These are phyloP conservation scores for Arctocebus calabarensis DNA, from an alignment of 2,797 vertebrate genomes.

Conservation along the genomic window DNA sequence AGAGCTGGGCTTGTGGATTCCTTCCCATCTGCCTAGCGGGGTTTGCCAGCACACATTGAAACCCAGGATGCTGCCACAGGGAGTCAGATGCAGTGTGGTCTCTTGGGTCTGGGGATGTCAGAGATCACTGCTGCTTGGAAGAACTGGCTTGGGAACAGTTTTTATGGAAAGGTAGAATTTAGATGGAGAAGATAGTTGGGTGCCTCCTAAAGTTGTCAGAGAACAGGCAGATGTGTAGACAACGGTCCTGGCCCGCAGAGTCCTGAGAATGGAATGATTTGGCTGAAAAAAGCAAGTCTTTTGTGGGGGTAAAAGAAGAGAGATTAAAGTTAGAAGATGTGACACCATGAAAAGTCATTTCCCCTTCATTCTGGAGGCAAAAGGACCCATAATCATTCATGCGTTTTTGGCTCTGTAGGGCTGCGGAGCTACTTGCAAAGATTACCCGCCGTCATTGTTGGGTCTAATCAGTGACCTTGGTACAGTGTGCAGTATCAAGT, in stretches of 20 bases:
- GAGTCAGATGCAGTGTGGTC: not conserved
- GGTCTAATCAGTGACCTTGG: slow-evolving; percentile 52
- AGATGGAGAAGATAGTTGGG: not conserved
- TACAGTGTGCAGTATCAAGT: not conserved
- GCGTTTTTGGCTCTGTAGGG: not conserved
- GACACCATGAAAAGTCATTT: not conserved
- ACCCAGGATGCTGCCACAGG: rapidly evolving
- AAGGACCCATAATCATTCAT: rapidly evolving
- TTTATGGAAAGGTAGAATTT: slow-evolving; percentile 11
- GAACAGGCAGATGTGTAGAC: not conserved
- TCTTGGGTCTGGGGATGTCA: not conserved
- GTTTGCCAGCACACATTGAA: rapidly evolving
- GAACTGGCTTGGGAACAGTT: not conserved
- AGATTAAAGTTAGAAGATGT: not conserved
- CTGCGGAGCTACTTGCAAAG: not conserved
- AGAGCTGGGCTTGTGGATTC: rapidly evolving
- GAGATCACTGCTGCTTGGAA: not conserved
- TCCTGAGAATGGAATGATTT: not conserved
- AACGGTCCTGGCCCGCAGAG: not conserved
- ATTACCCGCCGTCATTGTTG: not conserved
- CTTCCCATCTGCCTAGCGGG: not conserved
- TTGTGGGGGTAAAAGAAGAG: not conserved
- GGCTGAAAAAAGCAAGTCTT: not conserved
- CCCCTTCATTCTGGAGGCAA: not conserved
- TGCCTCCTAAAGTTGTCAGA: not conserved